These are phyloP conservation scores for Eutrigla gurnardus DNA, from an alignment of 2,797 vertebrate species.

Conservation along the genomic window DNA sequence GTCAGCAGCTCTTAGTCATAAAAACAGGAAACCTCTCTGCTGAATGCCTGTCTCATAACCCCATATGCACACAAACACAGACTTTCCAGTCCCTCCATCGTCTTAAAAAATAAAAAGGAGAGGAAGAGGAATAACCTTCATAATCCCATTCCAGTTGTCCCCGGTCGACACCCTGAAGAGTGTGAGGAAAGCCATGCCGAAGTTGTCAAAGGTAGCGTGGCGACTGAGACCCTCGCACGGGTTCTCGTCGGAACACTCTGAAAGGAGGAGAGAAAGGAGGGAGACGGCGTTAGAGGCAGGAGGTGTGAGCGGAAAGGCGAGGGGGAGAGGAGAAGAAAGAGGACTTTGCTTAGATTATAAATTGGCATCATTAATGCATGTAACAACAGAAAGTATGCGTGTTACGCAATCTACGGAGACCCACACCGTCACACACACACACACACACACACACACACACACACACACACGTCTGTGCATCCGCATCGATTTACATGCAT, in stretches of 20 bases:
- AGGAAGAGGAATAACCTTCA: constrained; percentile 89
- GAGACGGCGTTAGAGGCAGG: constrained; percentile 29
- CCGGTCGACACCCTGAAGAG: constrained; percentile 96
- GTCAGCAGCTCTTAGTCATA: constrained; percentile 85
- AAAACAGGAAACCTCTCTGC: constrained; percentile 83
- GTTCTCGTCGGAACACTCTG: constrained; percentile 93
- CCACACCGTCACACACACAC: constrained; percentile 55
- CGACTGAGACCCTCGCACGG: constrained; percentile 95
- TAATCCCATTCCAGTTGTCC: constrained; percentile 99
- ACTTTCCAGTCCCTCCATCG: constrained; percentile 33
- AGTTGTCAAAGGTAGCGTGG: constrained; percentile 96
- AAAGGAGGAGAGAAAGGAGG: constrained; percentile 38
- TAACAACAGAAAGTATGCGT: constrained; percentile 69
- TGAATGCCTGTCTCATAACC: constrained; percentile 62
- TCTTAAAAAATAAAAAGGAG: constrained; percentile 15
- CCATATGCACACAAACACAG: constrained; percentile 38
- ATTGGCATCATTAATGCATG: constrained; percentile 68
- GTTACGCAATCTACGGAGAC: constrained; percentile 65
- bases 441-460: constrained; percentile 47
- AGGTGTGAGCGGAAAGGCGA: constrained; percentile 27
- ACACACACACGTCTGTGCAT: constrained; percentile 28
- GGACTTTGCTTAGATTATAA: constrained; percentile 55
- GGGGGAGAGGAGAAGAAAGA: constrained; percentile 49
- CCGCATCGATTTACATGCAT: constrained; percentile 10
- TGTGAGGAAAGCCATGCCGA: constrained; percentile 97